Percentiles rank a stretch among this genome's conserved stretches.
phyloP scores from a whole-genome alignment of 1,140 invertebrate species.

The Apis florea region DNA sequence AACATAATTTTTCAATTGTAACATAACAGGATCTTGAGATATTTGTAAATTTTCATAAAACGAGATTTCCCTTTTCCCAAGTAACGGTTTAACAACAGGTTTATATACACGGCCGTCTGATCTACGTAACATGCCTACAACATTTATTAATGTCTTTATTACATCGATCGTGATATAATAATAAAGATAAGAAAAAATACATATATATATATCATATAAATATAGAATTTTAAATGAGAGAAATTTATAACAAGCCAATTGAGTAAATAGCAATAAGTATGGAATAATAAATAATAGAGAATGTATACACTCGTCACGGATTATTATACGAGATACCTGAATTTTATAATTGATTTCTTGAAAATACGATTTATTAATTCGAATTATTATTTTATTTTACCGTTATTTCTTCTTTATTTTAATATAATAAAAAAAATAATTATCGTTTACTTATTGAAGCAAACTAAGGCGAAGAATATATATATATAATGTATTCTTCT shows the following conservation, averaged over 20 bases:
- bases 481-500: too few relatives aligned
- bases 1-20: slow-evolving; percentile 82
- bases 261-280: background rate
- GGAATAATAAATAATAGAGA: background rate
- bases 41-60: slow-evolving; percentile 85
- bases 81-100: slow-evolving; percentile 84
- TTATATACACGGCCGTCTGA: slow-evolving; percentile 85
- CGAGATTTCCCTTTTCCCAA: slow-evolving; percentile 85
- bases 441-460: too few relatives aligned
- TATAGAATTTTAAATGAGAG: background rate
- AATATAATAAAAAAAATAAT: too few relatives aligned
- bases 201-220: background rate
- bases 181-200: background rate
- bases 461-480: too few relatives aligned
- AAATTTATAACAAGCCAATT: background rate
- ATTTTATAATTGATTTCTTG: background rate
- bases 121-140: slow-evolving; percentile 85
- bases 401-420: too few relatives aligned
- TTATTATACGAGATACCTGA: background rate
- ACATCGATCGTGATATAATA: background rate
- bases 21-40: slow-evolving; percentile 79
- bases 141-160: slow-evolving; percentile 37
- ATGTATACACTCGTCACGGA: background rate
- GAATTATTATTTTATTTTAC: too few relatives aligned
- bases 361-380: background rate